Base-by-base conservation (phyloP, 2,797 vertebrate species). In the Meda fulgida region DNA sequence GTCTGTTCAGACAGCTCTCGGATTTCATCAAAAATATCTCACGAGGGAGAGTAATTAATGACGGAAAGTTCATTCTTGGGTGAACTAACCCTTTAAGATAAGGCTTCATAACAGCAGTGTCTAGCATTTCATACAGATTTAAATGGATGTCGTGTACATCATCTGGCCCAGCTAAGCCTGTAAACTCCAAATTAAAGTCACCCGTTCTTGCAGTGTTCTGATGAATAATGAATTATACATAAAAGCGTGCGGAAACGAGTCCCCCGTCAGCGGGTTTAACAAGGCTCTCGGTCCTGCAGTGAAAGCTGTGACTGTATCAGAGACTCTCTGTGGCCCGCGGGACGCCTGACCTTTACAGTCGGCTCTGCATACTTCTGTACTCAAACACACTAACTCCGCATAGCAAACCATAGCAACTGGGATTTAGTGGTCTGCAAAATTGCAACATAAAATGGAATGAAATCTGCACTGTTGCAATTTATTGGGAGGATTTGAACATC, bases 151-250 rank as follows among this genome's bases (percentile, higher is more conserved):
- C 67, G 8, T 80, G 84, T 77, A 85, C 78, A 81, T 83, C 70
- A 13, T 31, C 51, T 26, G 31, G 51, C 72, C 63, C 23, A 65
- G 51, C 78, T 66, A 31, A 53, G 69, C 75, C 81, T 71, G 79
- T 80, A 88, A 87, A 87, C 73, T 78, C 36, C 58, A 69, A 78
- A 86, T 81, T 84, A 87, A 85, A 85, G 84, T 73, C 72, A 34
- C 69, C 26, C 38, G 63, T 78, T 81, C 81, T 46, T 78, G 53
- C 65, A 19, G 58, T 71, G 78, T 38, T 72, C 78, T 80, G 82
- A 80, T 82, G 81, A 89, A 89, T 86, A 87, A 87, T 87, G 73
- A 84, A 87, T 87, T 46, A 72, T 76, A 83, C 72, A 87, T 87
- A 71, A 87, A 86, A 73, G 65, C n/a, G 18, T 7, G 69, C 9